A percentile compares a stretch with the other conserved stretches of the same genome.
These are phyloP conservation scores for Paraescarpia echinospica DNA, from an alignment of 1,140 invertebrate species.

Conservation along the genomic window DNA sequence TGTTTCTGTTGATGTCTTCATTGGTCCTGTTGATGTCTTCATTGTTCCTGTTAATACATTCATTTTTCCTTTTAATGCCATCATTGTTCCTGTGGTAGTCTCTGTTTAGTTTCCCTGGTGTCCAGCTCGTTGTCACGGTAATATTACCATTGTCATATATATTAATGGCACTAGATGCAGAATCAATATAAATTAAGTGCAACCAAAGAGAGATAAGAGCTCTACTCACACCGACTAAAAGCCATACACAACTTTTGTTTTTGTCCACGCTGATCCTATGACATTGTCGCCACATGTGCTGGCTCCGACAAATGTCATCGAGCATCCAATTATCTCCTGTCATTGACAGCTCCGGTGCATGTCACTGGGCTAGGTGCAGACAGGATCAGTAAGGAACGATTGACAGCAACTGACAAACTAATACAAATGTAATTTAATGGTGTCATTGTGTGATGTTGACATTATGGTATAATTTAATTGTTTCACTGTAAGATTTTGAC, in stretches of 20 bases:
- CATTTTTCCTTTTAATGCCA: background rate
- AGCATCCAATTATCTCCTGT: background rate
- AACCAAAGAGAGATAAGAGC: background rate
- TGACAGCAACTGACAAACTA: background rate
- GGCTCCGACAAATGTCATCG: background rate
- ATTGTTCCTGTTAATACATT: too few relatives aligned
- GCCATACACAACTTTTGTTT: background rate
- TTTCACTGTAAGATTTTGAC: too few relatives aligned
- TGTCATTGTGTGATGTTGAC: background rate
- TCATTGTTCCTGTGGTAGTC: background rate
- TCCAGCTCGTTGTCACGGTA: background rate
- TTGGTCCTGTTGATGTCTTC: too few relatives aligned
- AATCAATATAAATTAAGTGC: background rate
- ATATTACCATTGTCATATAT: background rate
- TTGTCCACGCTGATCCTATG: background rate
- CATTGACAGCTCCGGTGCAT: background rate
- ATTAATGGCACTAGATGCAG: background rate
- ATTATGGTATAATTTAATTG: background rate
- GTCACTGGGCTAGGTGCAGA: background rate
- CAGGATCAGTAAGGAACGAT: background rate
- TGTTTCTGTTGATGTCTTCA: too few relatives aligned
- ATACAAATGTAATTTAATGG: background rate
- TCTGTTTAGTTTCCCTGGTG: background rate
- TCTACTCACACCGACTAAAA: background rate
- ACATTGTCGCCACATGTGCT: background rate